Base-by-base conservation (phyloP, 1,140 invertebrate species). In the Pogonomyrmex californicus region DNA sequence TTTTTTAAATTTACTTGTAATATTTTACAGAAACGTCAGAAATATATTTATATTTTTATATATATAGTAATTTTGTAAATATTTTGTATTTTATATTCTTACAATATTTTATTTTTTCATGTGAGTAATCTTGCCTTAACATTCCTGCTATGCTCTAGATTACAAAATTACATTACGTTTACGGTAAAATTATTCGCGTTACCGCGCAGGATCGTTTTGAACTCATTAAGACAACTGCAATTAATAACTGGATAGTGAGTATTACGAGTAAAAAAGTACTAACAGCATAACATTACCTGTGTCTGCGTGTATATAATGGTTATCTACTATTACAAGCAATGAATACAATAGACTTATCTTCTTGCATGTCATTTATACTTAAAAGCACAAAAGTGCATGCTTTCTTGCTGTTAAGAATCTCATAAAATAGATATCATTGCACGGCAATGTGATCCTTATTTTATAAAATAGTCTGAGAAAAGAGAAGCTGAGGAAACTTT, bases 181-280 rank as follows among this genome's bases (percentile, higher is more conserved):
- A 82, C 79, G 51, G 79, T 73, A 82, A 82, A 82, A 5, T 58
- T 82, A 47, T 71, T 6, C 47, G 30, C 66, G 10, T 58, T 82
- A 83, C 38, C 44, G 41, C 30, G 66, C 66, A 58, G 17, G 66
- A 71, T 71, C 17, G 66, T 83, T 83, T 83, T 75, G 54, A 23
- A 73, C 41, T 60, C 66, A 75, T 83, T 83, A 83, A 58, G 60
- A 49, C 68, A 83, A 10, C 56, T 33, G 66, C 36, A 73, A 83
- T 73, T 83, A 83, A 83, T 83, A 83, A 83, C 54, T 83, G 54
- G 54, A 83, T 41, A 38, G n/a, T 54, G 78, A 41, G 79, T 83
- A 38, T 60, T 60, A 83, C n/a, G 38, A 83, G 54, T 1, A 41
- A 58, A n/a, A 23, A 2, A 17, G 30, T 73, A 17, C 17, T 82